phyloP scores from a whole-genome alignment of 2,113 vertebrate genomes.

The Nematolebias whitei region DNA sequence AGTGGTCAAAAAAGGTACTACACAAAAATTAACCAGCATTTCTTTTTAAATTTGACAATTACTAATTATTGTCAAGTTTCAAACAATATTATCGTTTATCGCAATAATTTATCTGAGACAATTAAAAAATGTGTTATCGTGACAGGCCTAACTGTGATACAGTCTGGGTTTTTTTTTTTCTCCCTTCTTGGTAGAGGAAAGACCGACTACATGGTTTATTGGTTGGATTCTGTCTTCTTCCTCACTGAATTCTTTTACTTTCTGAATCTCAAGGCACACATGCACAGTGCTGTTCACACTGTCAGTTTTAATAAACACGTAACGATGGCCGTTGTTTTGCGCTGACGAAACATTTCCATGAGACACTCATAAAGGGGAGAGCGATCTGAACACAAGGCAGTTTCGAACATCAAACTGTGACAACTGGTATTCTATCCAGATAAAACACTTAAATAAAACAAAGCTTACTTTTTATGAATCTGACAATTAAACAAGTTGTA shows the following conservation, averaged over 20 bases:
- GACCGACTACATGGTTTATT: slow-evolving; percentile 42
- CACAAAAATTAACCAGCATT: too few relatives aligned
- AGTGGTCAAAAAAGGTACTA: too few relatives aligned
- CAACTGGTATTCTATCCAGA: slow-evolving; percentile 47
- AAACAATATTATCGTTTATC: too few relatives aligned
- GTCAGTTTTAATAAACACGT: slow-evolving; percentile 67
- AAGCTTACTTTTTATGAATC: slow-evolving; percentile 48
- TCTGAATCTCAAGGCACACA: slow-evolving; percentile 83
- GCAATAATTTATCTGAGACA: too few relatives aligned
- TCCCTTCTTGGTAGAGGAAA: slow-evolving; percentile 28
- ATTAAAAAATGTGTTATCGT: too few relatives aligned
- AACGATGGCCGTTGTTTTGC: slow-evolving; percentile 59
- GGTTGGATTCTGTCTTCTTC: slow-evolving; percentile 38
- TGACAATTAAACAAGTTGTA: slow-evolving; percentile 31
- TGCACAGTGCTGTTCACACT: slow-evolving; percentile 80
- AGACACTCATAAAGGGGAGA: slow-evolving; percentile 75
- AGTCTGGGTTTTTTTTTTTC: slow-evolving; percentile 6
- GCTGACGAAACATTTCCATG: slow-evolving; percentile 59
- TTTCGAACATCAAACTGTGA: slow-evolving; percentile 54
- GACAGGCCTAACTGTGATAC: too few relatives aligned
- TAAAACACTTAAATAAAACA: slow-evolving; percentile 65
- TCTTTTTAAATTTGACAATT: too few relatives aligned
- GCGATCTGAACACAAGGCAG: slow-evolving; percentile 71
- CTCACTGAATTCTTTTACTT: slow-evolving; percentile 42
- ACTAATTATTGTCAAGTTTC: too few relatives aligned